A percentile compares a stretch with the other conserved stretches of the same genome.
Conservation (phyloP, 2,888 invertebrate genomes). For the Ommatoiulus sabulosus region DNA sequence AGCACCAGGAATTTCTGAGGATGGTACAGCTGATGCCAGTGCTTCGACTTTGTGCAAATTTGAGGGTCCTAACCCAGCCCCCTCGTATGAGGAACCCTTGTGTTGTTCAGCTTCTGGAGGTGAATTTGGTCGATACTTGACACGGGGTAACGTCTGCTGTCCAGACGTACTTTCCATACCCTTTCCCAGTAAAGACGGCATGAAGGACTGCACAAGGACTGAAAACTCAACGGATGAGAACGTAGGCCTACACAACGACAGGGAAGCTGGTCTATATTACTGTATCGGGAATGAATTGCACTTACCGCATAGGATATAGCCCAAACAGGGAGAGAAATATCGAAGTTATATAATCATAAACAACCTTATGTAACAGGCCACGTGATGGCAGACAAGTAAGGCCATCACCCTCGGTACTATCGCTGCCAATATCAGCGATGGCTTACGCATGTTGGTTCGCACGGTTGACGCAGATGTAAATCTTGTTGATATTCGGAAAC, state of each 20-base stretch:
- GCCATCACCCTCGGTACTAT: slow-evolving; percentile 27
- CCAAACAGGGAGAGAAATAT: background rate
- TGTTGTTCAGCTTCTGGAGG: background rate
- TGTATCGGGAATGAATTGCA: background rate
- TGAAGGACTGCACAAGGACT: background rate
- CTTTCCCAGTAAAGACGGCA: background rate
- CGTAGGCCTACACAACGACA: too few species aligned
- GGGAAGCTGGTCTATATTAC: background rate
- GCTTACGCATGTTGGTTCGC: background rate
- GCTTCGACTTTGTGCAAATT: background rate
- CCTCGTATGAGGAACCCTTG: background rate
- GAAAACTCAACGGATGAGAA: background rate
- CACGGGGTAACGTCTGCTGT: background rate
- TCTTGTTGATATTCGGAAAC: too few species aligned
- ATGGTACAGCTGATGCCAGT: background rate
- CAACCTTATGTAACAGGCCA: slow-evolving; percentile 21
- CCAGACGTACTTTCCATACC: slow-evolving; percentile 1
- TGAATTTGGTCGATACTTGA: background rate
- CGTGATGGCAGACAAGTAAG: background rate
- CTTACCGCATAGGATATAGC: background rate
- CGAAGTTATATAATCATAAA: background rate
- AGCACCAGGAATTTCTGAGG: background rate
- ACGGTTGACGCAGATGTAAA: background rate
- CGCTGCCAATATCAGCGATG: background rate
- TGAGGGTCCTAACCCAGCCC: background rate